Base-by-base conservation (phyloP, 2,113 vertebrate species). In the Calyptommatus sinebrachiatus region DNA sequence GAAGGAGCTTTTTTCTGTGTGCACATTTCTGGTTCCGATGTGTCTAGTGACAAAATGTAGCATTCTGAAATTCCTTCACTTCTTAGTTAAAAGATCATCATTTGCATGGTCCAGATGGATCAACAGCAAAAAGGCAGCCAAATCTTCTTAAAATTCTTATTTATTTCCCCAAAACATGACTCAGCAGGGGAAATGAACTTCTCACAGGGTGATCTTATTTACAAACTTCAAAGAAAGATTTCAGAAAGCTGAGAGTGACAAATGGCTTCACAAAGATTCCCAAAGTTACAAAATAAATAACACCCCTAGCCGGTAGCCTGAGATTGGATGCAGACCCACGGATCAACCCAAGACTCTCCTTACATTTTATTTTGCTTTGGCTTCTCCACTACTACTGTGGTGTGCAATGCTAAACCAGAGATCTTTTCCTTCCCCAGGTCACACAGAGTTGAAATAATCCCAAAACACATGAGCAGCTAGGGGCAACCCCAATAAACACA, bases 401-500 rank as follows among this genome's bases (percentile, higher is more conserved):
- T 50, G 77, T 62, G 21, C 82, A 78, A 76, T 57, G 12, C 85
- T 18, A 57, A 1, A 84, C 53, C 21, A 50, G 66, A 88, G 73
- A 72, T 85, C 83, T 90, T 88, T 84, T 87, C 84, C 86, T 20
- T 87, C 84, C 46, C 84, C 83, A 8, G 76, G 88, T 88, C 89
- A 89, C 84, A 82, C 85, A 84, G 60, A 0, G 73, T 81, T 76
- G 83, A 90, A 92, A 92, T 85, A 90, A 91, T 89, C 87, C 65
- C 92, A 88, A 90, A 92, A 91, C 90, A 91, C 41, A 91, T 63
- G 63, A 92, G 92, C 87, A 92, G 85, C 92, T 90, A 83, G 1
- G 88, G 92, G 92, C 90, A 93, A 93, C 92, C 88, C 87, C 62
- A 79, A 84, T 90, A 91, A 92, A 93, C 90, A 92, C 45, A 88